Evolutionary conservation across 2,797 vertebrate genomes (phyloP), one percentile per base, ranked within the genome.

Genomic region (Crenichthys baileyi): DNA sequence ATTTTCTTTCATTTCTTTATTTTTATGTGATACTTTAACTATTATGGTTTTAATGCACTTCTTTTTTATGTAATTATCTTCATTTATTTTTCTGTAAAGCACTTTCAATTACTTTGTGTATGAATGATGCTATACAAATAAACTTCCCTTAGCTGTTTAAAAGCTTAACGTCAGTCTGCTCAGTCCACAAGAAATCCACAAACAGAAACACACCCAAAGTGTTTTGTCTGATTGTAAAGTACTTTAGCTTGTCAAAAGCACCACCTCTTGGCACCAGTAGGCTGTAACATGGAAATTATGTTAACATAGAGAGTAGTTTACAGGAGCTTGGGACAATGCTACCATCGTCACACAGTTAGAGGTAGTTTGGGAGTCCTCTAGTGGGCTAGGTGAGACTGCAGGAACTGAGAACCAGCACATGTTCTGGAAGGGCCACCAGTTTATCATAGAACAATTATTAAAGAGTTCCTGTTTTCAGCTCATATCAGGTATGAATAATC

Each of bases 181-280:
- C 12, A 46, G 12, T 48, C 24, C 7, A 41, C 26, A 48, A 22
- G 9, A 70, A 58, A 50, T 1, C 55, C 16, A 71, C 58, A 7
- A 26, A 18, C 65, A 41, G 41, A 24, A 7, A 72, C 29, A 60
- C 60, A 50, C 55, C 53, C 9, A 74, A 61, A 75, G 24, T 26
- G 2, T 26, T 70, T 48, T 60, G 16, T 56, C 39, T 63, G 5
- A 12, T 24, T 75, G 11, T 74, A 44, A 5, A 75, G 2, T 26
- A 20, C 1, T 71, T 76, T 39, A 79, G 20, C 24, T 48, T 55
- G 18, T 53, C 26, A 26, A 3, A 16, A 24, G 8, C 29, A 20
- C 68, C 81, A 72, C 67, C 70, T 83, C 65, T 67, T 78, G 31
- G 56, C 48, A 0, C 0, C 29, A 36, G 61, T 4, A 63, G 65